A percentile compares a stretch with the other conserved stretches of the same genome.
Evolutionary conservation across 1,140 invertebrate species (phyloP).

Genomic region (Berghia stephanieae): DNA sequence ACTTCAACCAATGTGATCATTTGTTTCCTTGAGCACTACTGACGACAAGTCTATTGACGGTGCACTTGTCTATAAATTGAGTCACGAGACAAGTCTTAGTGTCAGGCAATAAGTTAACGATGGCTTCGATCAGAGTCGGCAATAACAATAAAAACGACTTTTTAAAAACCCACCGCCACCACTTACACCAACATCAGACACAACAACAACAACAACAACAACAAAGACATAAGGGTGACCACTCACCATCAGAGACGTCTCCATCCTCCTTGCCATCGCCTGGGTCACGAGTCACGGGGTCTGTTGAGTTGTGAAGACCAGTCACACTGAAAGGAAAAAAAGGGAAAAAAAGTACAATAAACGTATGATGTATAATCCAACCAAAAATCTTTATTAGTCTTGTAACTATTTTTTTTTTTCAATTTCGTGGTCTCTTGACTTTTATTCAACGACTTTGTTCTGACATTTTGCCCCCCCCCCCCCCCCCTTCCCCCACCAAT

Average conservation of each 20-base stretch:
- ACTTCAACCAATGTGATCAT: too few relatives aligned
- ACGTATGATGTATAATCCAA: too few relatives aligned
- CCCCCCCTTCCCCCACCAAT: too few relatives aligned
- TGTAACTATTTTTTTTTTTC: too few relatives aligned
- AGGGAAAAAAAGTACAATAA: background rate
- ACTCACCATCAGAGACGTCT: conserved; percentile 19
- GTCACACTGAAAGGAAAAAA: conserved; percentile 9
- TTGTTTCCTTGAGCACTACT: too few relatives aligned
- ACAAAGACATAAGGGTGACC: background rate
- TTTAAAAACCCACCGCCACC: background rate
- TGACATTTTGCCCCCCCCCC: too few relatives aligned
- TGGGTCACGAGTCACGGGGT: conserved; percentile 12
- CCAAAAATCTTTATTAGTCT: too few relatives aligned
- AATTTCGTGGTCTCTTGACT: too few relatives aligned
- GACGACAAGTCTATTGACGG: too few relatives aligned
- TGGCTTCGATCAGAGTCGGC: background rate
- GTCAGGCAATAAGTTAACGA: too few relatives aligned
- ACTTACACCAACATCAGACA: background rate
- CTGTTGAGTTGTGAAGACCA: background rate
- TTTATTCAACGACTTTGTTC: background rate
- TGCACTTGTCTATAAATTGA: too few relatives aligned
- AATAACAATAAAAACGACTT: background rate
- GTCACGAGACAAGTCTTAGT: too few relatives aligned
- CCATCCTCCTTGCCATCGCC: conserved; percentile 24
- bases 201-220: background rate